Conservation (phyloP, 2,113 vertebrate species). For the Percina caprodes region DNA sequence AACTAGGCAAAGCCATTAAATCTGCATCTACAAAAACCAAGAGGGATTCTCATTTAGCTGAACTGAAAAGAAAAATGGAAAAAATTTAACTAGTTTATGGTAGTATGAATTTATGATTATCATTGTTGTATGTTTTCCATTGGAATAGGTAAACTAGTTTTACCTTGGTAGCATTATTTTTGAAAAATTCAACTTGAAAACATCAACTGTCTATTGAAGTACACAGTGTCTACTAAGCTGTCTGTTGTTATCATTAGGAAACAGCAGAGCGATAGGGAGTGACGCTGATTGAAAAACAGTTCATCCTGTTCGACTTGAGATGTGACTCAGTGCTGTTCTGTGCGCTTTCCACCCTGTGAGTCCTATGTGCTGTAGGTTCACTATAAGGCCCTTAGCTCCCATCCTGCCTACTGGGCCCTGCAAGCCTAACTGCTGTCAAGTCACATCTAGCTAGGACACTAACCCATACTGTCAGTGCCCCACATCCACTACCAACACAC, state of each 20-base stretch:
- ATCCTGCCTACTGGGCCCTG: constrained; percentile 74
- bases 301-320: constrained; percentile 74
- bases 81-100: background rate
- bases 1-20: constrained; percentile 55
- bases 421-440: constrained; percentile 78
- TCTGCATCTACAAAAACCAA: constrained; percentile 32
- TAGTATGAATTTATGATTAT: constrained; percentile 13
- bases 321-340: constrained; percentile 76
- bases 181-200: background rate
- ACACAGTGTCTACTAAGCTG: constrained; percentile 28
- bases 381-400: constrained; percentile 70
- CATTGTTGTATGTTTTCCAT: background rate
- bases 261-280: constrained; percentile 37
- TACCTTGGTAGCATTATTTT: background rate
- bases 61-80: background rate
- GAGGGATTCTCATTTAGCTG: constrained; percentile 28
- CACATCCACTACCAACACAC: constrained; percentile 75
- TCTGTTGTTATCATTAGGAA: constrained; percentile 52
- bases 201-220: constrained; percentile 1
- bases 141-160: background rate
- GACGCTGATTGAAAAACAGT: constrained; percentile 73
- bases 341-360: constrained; percentile 57
- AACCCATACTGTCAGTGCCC: constrained; percentile 81
- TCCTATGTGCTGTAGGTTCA: constrained; percentile 65
- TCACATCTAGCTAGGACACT: constrained; percentile 76